These are phyloP conservation scores for Diabrotica balteata DNA, from an alignment of 2,888 invertebrate species.

Conservation along the genomic window DNA sequence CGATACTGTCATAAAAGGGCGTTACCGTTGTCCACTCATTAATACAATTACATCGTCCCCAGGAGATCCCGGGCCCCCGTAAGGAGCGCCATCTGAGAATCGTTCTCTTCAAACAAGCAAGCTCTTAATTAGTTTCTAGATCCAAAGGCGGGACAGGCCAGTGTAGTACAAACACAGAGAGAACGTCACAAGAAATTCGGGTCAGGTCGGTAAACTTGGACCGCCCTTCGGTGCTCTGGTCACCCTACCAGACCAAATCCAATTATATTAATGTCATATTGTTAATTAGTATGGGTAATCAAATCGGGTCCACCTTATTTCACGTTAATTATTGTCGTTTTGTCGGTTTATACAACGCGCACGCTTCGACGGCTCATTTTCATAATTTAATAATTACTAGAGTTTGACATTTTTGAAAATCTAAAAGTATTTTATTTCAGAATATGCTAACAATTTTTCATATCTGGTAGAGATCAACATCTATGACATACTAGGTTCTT, in stretches of 20 bases:
- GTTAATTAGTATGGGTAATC: constrained; percentile 40
- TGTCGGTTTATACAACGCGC: not conserved
- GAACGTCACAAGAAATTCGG: constrained; percentile 39
- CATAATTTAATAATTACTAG: no score
- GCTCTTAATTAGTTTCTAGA: constrained; percentile 43
- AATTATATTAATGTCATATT: constrained; percentile 43
- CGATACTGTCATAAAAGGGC: constrained; percentile 8
- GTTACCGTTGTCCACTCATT: constrained; percentile 19
- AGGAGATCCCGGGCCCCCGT: constrained; percentile 7
- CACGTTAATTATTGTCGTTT: constrained; percentile 31
- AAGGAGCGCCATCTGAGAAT: constrained; percentile 25
- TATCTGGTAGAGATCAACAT: no score
- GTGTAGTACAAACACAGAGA: constrained; percentile 25
- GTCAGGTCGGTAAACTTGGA: constrained; percentile 38
- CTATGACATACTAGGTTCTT: no score
- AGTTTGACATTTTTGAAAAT: no score
- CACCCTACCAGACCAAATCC: constrained; percentile 38
- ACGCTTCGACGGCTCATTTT: no score
- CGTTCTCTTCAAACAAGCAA: constrained; percentile 34
- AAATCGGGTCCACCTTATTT: constrained; percentile 37
- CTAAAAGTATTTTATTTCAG: no score
- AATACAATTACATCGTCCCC: constrained; percentile 13
- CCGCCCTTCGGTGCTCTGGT: constrained; percentile 31
- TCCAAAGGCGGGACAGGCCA: constrained; percentile 24
- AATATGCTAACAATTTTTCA: no score